phyloP scores from a whole-genome alignment of 2,113 vertebrate genomes.

The Eidolon helvum region DNA sequence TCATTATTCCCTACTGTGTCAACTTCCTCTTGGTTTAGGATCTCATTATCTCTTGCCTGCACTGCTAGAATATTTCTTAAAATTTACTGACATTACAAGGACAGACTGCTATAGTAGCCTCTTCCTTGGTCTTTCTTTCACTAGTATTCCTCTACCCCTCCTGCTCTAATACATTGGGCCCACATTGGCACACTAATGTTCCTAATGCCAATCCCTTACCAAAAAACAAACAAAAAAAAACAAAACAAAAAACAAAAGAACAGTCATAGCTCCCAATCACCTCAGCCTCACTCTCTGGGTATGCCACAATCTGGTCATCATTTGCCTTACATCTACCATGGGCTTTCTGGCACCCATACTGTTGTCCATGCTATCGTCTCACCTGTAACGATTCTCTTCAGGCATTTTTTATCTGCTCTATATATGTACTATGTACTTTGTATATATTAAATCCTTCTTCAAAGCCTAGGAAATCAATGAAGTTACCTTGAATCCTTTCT shows the following conservation, averaged over 20 bases:
- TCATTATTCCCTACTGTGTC: conserved; percentile 34
- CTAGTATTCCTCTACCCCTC: not conserved
- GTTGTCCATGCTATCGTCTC: not conserved
- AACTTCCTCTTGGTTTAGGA: conserved; percentile 33
- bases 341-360: not conserved
- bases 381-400: not conserved
- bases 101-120: not conserved
- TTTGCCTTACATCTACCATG: not conserved
- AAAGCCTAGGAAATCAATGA: not conserved
- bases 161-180: not conserved
- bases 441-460: conserved; percentile 3
- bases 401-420: not conserved
- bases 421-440: not conserved
- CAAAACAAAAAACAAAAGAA: not conserved
- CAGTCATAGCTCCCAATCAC: not conserved
- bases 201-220: not conserved
- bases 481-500: not conserved
- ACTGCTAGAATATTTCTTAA: not conserved
- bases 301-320: not conserved
- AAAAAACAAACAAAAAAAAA: not conserved
- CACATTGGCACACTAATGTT: not conserved
- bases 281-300: not conserved
- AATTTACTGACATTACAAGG: conserved; percentile 7
- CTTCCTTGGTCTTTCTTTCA: not conserved
- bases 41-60: conserved; percentile 17